Base-by-base conservation (phyloP, 2,113 vertebrate genomes). In the Tragelaphus strepsiceros region DNA sequence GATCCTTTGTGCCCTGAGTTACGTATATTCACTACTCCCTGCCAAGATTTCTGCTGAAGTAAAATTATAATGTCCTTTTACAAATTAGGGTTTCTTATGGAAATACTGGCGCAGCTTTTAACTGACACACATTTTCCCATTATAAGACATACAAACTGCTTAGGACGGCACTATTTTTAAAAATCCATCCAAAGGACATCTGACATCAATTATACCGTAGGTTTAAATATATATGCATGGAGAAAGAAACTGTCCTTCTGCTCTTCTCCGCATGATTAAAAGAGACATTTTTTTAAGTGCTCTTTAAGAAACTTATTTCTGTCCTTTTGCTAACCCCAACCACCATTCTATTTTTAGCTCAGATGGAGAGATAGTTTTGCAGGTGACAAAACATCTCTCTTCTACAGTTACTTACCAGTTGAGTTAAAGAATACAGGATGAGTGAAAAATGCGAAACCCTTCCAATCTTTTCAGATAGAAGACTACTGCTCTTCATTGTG, bases 21-120 rank as follows among this genome's bases (percentile, higher is more conserved):
- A 78, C 78, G 39, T 96, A 95, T 59, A 93, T 96, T 96, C 54
- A 92, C 0, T 2, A 0, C 2, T 78, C 56, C 30, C 92, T 97
- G 98, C 98, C 99, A 99, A 98, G 95, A 98, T 97, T 97, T 97
- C 88, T 88, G 93, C 98, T 95, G 80, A 90, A 98, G 93, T 92
- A 96, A 99, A 98, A 96, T 98, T 98, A 98, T 96, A 98, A 97
- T 93, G 91, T 98, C 93, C 97, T 97, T 98, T 98, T 98, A 98
- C 96, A 98, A 98, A 98, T 98, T 97, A 46, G 94, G 97, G 97
- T 96, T 98, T 98, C 96, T 97, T 98, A 95, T 98, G 98, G 98
- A 98, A 99, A 98, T 1, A 97, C 96, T 98, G 98, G 98, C 97
- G 94, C 39, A 71, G 97, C 28, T 96, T 1, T 97, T 95, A 97